Conservation (phyloP, 2,888 invertebrate species). For the Himalopsyche tibetana region DNA sequence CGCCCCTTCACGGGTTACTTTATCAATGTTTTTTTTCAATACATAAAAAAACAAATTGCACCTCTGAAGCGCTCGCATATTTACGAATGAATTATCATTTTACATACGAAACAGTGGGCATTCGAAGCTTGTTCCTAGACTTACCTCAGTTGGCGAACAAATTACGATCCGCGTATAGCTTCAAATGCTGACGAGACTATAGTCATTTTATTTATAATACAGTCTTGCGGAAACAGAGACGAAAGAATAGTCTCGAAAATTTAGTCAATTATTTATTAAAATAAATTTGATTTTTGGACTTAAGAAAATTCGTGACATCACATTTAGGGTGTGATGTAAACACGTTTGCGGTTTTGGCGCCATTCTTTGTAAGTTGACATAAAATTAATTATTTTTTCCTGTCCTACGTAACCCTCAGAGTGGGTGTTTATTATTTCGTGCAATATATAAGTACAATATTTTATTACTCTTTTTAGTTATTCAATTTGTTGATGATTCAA, state of each 20-base stretch:
- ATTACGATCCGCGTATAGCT: neutral
- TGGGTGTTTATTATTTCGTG: constrained; percentile 2
- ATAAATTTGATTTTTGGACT: constrained; percentile 25
- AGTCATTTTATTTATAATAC: constrained; percentile 37
- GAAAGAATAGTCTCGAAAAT: constrained; percentile 7
- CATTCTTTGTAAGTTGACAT: constrained; percentile 3
- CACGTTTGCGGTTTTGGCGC: neutral
- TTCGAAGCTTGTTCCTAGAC: neutral
- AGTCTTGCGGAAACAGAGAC: neutral
- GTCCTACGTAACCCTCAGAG: too few species aligned
- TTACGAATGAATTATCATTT: neutral
- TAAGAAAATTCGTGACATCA: neutral
- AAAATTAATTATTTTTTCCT: too few species aligned
- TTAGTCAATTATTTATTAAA: constrained; percentile 43
- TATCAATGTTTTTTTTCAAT: neutral
- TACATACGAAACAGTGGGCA: constrained; percentile 9
- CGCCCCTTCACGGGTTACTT: too few species aligned
- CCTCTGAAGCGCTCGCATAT: neutral
- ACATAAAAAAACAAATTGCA: neutral
- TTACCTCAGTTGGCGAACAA: neutral
- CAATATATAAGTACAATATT: constrained; percentile 8
- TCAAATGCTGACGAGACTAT: neutral
- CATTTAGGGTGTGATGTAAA: constrained; percentile 12
- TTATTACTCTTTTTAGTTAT: too few species aligned
- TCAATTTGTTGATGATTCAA: too few species aligned